Percentiles rank a stretch among this genome's conserved stretches.
Conservation (phyloP, 1,140 invertebrate species). For the Heliconius congener region DNA sequence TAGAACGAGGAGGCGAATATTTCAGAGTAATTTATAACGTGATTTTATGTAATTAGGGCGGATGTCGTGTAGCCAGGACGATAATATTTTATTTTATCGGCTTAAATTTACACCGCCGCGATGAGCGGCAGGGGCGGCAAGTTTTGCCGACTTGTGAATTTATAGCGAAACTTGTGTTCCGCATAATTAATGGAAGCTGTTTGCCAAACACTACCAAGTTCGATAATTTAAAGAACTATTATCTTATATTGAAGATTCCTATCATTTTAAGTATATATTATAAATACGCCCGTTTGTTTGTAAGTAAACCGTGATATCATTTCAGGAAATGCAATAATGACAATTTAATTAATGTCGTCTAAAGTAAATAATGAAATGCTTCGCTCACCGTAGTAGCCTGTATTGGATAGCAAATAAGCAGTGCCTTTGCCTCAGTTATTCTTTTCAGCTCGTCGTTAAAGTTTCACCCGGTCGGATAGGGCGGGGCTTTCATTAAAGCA, state of each 20-base stretch:
- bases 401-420: slow-evolving; percentile 43
- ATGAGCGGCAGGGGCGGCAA: slow-evolving; percentile 67
- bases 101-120: slow-evolving; percentile 69
- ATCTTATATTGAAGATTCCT: slow-evolving; percentile 24
- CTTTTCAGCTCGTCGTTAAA: slow-evolving; percentile 63
- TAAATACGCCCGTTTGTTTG: background rate
- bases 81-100: slow-evolving; percentile 80
- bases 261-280: background rate
- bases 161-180: slow-evolving; percentile 77
- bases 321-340: background rate
- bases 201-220: slow-evolving; percentile 46
- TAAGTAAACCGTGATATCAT: background rate
- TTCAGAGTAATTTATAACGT: slow-evolving; percentile 71
- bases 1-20: slow-evolving; percentile 63
- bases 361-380: slow-evolving; percentile 33
- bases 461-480: slow-evolving; percentile 58
- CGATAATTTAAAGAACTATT: slow-evolving; percentile 58
- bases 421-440: slow-evolving; percentile 48
- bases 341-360: slow-evolving; percentile 16
- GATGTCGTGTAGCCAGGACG: slow-evolving; percentile 63
- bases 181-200: slow-evolving; percentile 76
- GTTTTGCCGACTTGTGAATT: slow-evolving; percentile 69
- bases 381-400: slow-evolving; percentile 29
- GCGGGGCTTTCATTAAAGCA: slow-evolving; percentile 72
- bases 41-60: slow-evolving; percentile 73